These are phyloP conservation scores for Chymomyza procnemis DNA, from an alignment of 2,888 invertebrate genomes.

Conservation along the genomic window DNA sequence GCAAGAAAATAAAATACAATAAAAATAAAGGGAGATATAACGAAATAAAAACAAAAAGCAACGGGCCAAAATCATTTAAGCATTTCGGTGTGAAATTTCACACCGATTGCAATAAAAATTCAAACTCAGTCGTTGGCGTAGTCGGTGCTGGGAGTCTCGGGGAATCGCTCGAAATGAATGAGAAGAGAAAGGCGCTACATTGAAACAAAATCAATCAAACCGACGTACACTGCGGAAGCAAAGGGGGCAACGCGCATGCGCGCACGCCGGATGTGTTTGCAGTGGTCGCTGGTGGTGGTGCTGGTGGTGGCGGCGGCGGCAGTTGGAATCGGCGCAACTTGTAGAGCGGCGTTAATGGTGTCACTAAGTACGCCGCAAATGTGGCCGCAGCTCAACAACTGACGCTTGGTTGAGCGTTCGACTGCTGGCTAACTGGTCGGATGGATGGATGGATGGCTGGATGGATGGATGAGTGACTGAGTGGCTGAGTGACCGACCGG, in stretches of 20 bases:
- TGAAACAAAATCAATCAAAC: conserved; percentile 75
- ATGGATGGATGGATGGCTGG: neutral
- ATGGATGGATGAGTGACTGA: neutral
- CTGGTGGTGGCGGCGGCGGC: conserved; percentile 34
- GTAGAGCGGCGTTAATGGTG: conserved; percentile 65
- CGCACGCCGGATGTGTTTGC: conserved; percentile 66
- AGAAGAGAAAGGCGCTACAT: conserved; percentile 59
- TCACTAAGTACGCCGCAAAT: conserved; percentile 70
- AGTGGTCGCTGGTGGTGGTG: conserved; percentile 21
- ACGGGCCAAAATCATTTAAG: conserved; percentile 54
- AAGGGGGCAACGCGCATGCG: conserved; percentile 22
- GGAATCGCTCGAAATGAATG: neutral
- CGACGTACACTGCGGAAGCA: conserved; percentile 23
- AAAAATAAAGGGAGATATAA: neutral
- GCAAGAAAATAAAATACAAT: neutral
- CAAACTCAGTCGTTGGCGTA: conserved; percentile 22
- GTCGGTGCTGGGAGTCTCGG: neutral
- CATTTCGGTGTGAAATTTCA: conserved; percentile 78
- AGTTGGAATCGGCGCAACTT: conserved; percentile 19
- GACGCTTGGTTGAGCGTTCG: conserved; percentile 30
- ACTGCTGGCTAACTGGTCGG: conserved; percentile 25
- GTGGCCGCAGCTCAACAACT: conserved; percentile 10
- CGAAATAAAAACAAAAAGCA: neutral
- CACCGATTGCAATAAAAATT: conserved; percentile 76
- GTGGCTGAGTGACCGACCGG: conserved; percentile 18